Conservation (phyloP, 1,140 invertebrate species). For the Ladona fulva region DNA sequence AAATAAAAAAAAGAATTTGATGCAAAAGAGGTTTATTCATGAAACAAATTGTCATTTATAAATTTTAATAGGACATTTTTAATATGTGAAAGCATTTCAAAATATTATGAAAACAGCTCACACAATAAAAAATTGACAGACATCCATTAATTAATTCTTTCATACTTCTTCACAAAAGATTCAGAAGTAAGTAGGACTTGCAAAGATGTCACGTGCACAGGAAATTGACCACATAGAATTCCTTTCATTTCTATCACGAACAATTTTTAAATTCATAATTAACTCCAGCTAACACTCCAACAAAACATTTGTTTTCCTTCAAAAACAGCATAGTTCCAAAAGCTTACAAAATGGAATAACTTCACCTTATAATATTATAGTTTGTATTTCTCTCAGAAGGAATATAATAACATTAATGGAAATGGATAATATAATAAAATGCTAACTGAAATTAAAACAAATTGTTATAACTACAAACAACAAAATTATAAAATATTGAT, state of each 20-base stretch:
- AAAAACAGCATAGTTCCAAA: no score
- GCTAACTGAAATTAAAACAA: no score
- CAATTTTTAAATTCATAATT: background rate
- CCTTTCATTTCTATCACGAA: background rate
- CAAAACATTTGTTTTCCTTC: background rate
- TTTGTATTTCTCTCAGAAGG: no score
- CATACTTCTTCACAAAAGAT: background rate
- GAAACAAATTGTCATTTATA: background rate
- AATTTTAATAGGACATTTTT: background rate
- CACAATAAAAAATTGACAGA: background rate
- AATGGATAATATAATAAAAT: no score
- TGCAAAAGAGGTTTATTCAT: background rate
- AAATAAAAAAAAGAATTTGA: background rate
- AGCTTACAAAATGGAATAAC: no score
- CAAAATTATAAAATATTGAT: no score
- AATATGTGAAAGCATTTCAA: background rate
- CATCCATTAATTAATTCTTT: background rate
- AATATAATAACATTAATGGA: no score
- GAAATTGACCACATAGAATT: background rate
- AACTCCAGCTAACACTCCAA: background rate
- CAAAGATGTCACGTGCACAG: background rate
- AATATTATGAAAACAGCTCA: conserved; percentile 8
- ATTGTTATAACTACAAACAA: no score
- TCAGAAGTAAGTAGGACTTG: background rate
- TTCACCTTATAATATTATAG: no score